Percentiles rank a stretch among this genome's conserved stretches.
Conservation (phyloP, 2,113 vertebrate genomes). For the Xenotilapia flavipinnis region DNA sequence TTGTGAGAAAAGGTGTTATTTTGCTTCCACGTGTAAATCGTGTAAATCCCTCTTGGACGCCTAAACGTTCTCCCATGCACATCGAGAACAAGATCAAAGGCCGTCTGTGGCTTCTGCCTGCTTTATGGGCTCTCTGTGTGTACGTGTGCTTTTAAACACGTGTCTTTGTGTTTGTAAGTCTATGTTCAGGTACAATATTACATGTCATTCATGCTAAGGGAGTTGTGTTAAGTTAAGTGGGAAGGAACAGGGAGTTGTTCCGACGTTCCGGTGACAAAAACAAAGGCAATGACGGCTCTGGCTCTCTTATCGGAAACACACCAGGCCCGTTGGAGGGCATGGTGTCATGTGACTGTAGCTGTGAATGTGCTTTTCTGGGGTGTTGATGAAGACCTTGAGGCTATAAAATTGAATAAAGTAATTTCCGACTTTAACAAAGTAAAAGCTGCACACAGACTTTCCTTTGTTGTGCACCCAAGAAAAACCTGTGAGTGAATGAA, state of each 20-base stretch:
- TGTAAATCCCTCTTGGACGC: constrained; percentile 6
- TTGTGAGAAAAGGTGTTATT: constrained; percentile 4
- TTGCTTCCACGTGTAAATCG: neutral
- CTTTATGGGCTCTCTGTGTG: neutral
- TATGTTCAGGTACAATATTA: neutral
- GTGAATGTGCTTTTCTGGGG: neutral
- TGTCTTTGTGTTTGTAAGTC: neutral
- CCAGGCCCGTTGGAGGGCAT: neutral
- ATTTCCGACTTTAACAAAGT: neutral
- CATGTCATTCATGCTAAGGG: neutral
- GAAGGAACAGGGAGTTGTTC: neutral
- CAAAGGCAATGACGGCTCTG: neutral
- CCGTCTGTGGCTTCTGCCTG: neutral
- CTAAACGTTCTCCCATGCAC: neutral
- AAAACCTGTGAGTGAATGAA: neutral
- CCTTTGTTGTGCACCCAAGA: neutral
- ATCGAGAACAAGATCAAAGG: constrained; percentile 4
- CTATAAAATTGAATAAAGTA: neutral
- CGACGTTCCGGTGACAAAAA: neutral
- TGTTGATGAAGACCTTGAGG: neutral
- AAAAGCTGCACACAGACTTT: neutral
- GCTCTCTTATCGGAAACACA: neutral
- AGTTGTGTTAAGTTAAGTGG: neutral
- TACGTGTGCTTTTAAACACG: neutral
- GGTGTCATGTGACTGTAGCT: neutral